Evolutionary conservation across 2,113 vertebrate species (phyloP), one percentile per base, ranked within the genome.

Genomic region (Holacanthus passer): DNA sequence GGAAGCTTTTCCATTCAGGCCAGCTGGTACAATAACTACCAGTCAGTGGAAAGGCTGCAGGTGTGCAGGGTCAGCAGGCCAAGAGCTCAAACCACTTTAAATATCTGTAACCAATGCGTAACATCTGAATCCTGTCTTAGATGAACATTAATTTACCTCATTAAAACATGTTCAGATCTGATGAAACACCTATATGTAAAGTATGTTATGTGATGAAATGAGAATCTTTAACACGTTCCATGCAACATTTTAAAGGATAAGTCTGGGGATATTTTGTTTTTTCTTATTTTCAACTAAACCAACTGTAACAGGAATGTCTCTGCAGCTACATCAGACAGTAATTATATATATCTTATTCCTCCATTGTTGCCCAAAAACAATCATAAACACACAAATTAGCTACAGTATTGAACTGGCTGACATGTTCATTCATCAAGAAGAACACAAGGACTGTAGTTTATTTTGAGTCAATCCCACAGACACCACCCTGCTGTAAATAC

Each of bases 11-110:
- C 68, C 59, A 74, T 74, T 76, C 43, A 58, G 24, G 22, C 45
- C 85, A 84, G 77, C 68, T 81, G 85, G 24, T 77, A 80, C 39
- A 59, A 22, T 75, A 58, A 76, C 77, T 72, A 64, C n/a, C 63
- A 77, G 17, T 73, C 37, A 67, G 52, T 58, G 6, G 6, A 68
- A 16, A 59, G 29, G 77, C 83, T 76, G 85, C 85, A 87, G 73
- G 69, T 81, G 64, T 82, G 37, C 67, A 68, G 52, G 73, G 35
- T 80, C 78, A 84, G 35, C 55, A 58, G 84, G 55, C 50, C 81
- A 27, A 60, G 43, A 64, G 24, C 55, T 50, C 45, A 84, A 74
- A 69, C 43, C 62, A 41, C 24, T 64, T 79, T 39, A 37, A 76
- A 58, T 52, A 37, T 69, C 56, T 56, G 24, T 35, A 69, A 55